Base-by-base conservation (phyloP, 2,888 invertebrate genomes). In the Griposia aprilina region DNA sequence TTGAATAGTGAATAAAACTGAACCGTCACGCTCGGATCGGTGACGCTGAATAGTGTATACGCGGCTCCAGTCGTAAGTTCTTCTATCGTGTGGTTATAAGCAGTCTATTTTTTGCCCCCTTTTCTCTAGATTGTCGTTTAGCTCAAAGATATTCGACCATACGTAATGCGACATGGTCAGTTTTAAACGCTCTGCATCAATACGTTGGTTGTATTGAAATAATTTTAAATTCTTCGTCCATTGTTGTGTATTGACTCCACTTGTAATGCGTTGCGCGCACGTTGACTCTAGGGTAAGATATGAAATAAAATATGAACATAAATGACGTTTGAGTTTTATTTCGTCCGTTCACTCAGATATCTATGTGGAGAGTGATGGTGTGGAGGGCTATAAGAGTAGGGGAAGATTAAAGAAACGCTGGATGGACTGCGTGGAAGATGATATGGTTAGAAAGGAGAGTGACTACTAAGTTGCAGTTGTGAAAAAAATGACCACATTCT, bases 251-350 rank as follows among this genome's bases (percentile, higher is more conserved):
- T n/a, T 13, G 59, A 62, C 50, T 50, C 11, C 63, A 26, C 15
- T 23, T 15, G 69, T 41, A 10, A 41, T 57, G 57, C 81, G 81
- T 30, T 23, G 23, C 50, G 23, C 48, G 15, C 67, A 63, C 80
- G 41, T 52, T 41, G 71, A 50, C 11, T 8, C 3, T 81, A 78
- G 79, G 10, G 2, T 82, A 83, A 82, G 73, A 0, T 83, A 83
- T 78, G 66, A 57, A 83, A 73, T 82, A 81, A 78, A 81, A 20
- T 78, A 69, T 78, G 60, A 60, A 57, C 65, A 66, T 60, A 59
- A 63, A 78, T 48, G 11, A 48, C 0, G 6, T 15, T 55, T 15
- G 50, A 11, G 48, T 78, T 78, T 80, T 78, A 76, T 76, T 77
- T 68, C 1, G 48, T 50, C 5, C 13, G 5, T 41, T 41, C 41